Evolutionary conservation across 1,140 invertebrate genomes (phyloP).

Genomic region (Bombus soroeensis): DNA sequence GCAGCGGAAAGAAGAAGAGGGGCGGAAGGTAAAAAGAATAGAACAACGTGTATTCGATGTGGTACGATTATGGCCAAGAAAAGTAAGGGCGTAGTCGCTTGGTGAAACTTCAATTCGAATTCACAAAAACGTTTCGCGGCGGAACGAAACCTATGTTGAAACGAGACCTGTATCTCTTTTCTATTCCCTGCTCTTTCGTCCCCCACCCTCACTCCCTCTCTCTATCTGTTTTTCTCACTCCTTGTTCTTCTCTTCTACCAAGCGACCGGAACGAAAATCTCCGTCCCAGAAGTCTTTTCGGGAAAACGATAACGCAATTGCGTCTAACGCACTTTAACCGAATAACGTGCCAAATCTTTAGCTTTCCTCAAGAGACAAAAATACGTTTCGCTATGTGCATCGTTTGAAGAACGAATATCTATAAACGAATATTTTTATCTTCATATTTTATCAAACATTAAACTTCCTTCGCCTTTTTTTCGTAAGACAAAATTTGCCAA

Average conservation of each 20-base stretch:
- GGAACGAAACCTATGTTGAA: constrained; percentile 41
- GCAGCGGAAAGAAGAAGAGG: not conserved
- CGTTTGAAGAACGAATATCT: not conserved
- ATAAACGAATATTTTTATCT: not conserved
- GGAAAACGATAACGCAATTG: not conserved
- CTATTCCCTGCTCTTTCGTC: not conserved
- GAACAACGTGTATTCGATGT: constrained; percentile 40
- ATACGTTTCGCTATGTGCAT: not conserved
- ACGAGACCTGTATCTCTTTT: constrained; percentile 37
- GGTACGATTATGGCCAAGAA: constrained; percentile 49
- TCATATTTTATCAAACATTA: not conserved
- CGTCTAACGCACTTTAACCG: not conserved
- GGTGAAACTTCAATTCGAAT: constrained; percentile 55
- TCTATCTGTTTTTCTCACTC: not conserved
- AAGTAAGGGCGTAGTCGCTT: constrained; percentile 26
- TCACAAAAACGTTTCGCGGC: constrained; percentile 46
- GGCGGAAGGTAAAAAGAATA: constrained; percentile 28
- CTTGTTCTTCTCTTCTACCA: not conserved
- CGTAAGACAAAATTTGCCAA: no score
- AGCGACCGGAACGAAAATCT: constrained; percentile 6
- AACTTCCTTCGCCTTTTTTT: no score
- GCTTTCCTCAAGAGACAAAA: not conserved
- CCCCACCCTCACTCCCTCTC: not conserved
- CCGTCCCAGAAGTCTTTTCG: not conserved
- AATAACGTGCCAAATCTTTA: not conserved